Conservation (phyloP, 2,113 vertebrate genomes). For the Podarcis cretensis region DNA sequence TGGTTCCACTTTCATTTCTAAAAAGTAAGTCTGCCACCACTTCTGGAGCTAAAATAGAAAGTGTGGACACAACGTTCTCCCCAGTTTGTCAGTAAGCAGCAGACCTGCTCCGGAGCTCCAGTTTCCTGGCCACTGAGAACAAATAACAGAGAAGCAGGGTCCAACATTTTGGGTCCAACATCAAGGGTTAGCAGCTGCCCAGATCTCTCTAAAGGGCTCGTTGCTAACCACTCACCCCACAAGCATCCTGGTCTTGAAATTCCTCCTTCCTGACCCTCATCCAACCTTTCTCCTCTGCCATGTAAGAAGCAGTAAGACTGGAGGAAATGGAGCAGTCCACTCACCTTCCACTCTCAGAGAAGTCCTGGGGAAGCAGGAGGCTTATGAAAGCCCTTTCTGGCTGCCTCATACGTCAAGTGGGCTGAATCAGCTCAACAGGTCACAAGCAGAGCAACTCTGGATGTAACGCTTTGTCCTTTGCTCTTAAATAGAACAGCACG, state of each 20-base stretch:
- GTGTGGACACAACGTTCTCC: background rate
- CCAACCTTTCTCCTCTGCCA: background rate
- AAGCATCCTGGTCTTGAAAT: background rate
- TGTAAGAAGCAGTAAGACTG: background rate
- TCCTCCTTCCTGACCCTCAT: background rate
- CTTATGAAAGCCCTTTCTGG: background rate
- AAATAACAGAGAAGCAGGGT: background rate
- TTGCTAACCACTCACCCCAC: background rate
- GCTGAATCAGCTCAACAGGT: background rate
- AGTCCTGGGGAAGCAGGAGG: background rate
- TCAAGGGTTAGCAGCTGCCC: no score
- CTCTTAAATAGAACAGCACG: conserved; percentile 4
- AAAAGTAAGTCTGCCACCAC: background rate
- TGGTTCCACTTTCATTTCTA: no score
- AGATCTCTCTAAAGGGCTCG: no score
- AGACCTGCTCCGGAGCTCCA: background rate
- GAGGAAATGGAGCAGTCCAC: no score
- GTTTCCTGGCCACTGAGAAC: background rate
- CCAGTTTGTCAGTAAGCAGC: background rate
- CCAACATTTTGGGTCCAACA: no score
- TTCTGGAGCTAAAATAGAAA: background rate
- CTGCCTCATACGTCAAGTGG: no score
- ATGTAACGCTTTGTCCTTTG: background rate
- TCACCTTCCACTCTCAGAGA: background rate
- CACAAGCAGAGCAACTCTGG: background rate